phyloP scores from a whole-genome alignment of 2,113 vertebrate genomes.

The Campylomormyrus numenius region DNA sequence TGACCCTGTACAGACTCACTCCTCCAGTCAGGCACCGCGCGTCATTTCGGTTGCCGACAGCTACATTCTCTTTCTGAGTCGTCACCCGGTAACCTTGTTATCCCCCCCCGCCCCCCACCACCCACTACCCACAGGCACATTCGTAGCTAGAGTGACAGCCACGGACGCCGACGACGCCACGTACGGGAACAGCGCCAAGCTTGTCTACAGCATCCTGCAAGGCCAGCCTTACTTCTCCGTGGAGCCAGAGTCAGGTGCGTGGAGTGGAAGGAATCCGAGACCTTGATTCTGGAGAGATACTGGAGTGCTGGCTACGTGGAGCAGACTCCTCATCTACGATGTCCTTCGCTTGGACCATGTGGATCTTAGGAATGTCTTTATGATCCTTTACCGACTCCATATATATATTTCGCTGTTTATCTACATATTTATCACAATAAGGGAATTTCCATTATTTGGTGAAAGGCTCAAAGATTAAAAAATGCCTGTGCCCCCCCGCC shows the following conservation, averaged over 20 bases:
- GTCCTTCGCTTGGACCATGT: background rate
- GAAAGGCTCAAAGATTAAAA: background rate
- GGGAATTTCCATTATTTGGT: background rate
- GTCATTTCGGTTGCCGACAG: background rate
- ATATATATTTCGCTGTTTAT: background rate
- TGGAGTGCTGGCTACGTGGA: background rate
- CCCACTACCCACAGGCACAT: slow-evolving; percentile 27
- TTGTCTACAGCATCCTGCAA: slow-evolving; percentile 44
- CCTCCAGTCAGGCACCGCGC: background rate
- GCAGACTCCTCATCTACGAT: background rate
- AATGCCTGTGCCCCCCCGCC: background rate
- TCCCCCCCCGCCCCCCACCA: background rate
- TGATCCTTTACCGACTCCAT: background rate
- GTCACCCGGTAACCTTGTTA: background rate
- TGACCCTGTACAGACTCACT: background rate
- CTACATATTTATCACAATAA: background rate
- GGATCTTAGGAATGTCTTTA: background rate
- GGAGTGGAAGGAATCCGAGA: background rate
- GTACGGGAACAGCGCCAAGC: slow-evolving; percentile 45
- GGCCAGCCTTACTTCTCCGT: slow-evolving; percentile 45
- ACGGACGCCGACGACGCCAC: slow-evolving; percentile 42
- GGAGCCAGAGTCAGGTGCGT: slow-evolving; percentile 40
- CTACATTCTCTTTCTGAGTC: background rate
- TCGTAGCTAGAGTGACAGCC: slow-evolving; percentile 41
- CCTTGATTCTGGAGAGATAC: background rate